A percentile compares a stretch with the other conserved stretches of the same genome.
These are phyloP conservation scores for Keiferia lycopersicella DNA, from an alignment of 2,888 invertebrate species.

Conservation along the genomic window DNA sequence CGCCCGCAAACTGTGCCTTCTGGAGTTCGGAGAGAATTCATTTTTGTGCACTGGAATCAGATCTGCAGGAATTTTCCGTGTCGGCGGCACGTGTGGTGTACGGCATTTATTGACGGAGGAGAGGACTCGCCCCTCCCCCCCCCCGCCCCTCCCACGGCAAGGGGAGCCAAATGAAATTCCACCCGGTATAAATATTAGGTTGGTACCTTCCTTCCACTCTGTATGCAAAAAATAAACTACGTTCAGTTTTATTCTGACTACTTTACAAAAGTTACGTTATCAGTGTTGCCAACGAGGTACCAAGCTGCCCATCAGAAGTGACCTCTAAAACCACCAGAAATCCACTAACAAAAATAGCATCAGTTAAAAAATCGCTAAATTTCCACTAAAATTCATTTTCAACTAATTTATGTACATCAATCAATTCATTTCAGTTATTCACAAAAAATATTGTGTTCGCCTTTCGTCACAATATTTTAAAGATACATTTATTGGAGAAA, in stretches of 20 bases:
- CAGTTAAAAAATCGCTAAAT: no score
- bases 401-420: no score
- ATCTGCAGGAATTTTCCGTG: constrained; percentile 65
- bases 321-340: no score
- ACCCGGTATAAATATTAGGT: constrained; percentile 62
- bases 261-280: no score
- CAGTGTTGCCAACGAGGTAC: no score
- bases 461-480: no score
- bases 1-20: constrained; percentile 46
- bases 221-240: constrained; percentile 49
- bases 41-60: constrained; percentile 30
- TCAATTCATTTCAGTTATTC: no score
- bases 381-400: no score
- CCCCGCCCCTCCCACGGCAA: constrained; percentile 50
- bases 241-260: neutral
- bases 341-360: no score
- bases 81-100: constrained; percentile 74
- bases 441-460: no score
- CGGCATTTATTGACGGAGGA: constrained; percentile 72
- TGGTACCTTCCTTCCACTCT: constrained; percentile 54
- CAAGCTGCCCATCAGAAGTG: no score
- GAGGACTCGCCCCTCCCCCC: constrained; percentile 61
- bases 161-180: constrained; percentile 65
- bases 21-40: constrained; percentile 29
- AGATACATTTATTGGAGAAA: no score